Evolutionary conservation across 2,113 vertebrate species (phyloP), one percentile per base, ranked within the genome.

Genomic region (Tachuris rubrigastra): DNA sequence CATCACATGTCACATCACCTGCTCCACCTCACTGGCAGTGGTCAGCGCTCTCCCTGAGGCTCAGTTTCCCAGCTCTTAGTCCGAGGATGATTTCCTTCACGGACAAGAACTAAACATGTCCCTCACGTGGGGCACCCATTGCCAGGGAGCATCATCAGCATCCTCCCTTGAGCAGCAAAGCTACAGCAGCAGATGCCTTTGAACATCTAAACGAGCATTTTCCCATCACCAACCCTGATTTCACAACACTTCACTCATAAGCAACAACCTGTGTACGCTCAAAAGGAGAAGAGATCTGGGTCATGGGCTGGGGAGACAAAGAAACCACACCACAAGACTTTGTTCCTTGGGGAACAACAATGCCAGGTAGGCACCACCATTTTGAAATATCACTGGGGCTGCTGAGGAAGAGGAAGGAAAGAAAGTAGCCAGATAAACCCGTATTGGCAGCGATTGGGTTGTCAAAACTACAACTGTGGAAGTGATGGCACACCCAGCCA

Each of bases 11-110:
- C 84, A 89, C 5, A 19, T 25, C 25, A 75, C 49, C 53, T 0
- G 0, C 1, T 2, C 22, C 16, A 91, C 41, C 35, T 60, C 2
- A 0, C 33, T 5, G 3, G 35, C 25, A 85, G 44, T 0, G 0
- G 41, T n/a, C 3, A 1, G 31, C 0, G 0, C 24, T 62, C 52
- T 79, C 49, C 52, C 39, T 0, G 0, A 24, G 21, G 30, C 53
- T 79, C 23, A 8, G 6, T 25, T 90, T 85, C 37, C 50, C 1
- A 2, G 4, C 9, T 33, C 30, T 20, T 21, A 44, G 2, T 19
- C 7, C 0, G 0, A 81, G 60, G 42, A 66, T 0, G 1, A 63
- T 44, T 85, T 91, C n/a, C 58, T 90, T 80, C 9, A 21, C 23
- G 12, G 12, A 50, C 44, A 37, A 65, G n/a, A n/a, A 25, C 23